Conservation (phyloP, 2,888 invertebrate genomes). For the Drosophila paranaensis region DNA sequence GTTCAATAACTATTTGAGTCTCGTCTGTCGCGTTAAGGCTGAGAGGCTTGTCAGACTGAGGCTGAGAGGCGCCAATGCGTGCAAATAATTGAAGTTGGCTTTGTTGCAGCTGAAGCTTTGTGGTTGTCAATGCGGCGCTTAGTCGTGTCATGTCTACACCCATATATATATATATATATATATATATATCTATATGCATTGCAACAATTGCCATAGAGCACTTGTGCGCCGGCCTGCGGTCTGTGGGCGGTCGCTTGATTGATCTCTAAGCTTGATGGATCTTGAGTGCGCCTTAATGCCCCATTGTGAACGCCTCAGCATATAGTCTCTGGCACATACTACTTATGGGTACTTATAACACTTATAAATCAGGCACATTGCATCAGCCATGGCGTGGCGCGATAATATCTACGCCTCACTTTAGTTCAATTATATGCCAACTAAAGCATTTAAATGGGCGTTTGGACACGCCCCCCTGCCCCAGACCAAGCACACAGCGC, state of each 20-base stretch:
- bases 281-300: slow-evolving; percentile 47
- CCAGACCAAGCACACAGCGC: slow-evolving; percentile 6
- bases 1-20: background rate
- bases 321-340: background rate
- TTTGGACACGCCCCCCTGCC: slow-evolving; percentile 38
- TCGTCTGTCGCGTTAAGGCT: background rate
- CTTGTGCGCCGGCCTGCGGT: slow-evolving; percentile 10
- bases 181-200: background rate
- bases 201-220: background rate
- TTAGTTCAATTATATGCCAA: slow-evolving; percentile 50
- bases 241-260: slow-evolving; percentile 30
- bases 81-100: slow-evolving; percentile 54
- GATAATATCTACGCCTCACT: slow-evolving; percentile 45
- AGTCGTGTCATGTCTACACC: background rate
- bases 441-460: slow-evolving; percentile 50
- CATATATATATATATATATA: background rate
- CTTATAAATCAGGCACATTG: slow-evolving; percentile 51
- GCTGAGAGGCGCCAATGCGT: slow-evolving; percentile 30
- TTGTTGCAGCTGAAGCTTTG: slow-evolving; percentile 43
- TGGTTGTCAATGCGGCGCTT: slow-evolving; percentile 40
- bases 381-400: slow-evolving; percentile 12
- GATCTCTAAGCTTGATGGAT: slow-evolving; percentile 51
- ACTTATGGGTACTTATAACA: slow-evolving; percentile 8
- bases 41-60: background rate
- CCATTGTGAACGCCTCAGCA: slow-evolving; percentile 30